Conservation (phyloP, 1,140 invertebrate species). For the Anastrepha ludens region DNA sequence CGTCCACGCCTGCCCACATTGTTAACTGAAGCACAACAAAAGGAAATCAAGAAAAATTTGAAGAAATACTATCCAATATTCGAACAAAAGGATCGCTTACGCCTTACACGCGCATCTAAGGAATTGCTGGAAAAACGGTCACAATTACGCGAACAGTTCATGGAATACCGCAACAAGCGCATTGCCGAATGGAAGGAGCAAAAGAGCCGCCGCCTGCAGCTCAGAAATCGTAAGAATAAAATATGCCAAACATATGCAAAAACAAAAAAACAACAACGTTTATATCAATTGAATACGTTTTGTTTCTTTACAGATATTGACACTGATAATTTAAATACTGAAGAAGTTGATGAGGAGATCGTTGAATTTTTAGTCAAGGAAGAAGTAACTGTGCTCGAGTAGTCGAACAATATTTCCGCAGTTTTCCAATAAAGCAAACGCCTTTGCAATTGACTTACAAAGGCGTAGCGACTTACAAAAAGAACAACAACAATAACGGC, state of each 20-base stretch:
- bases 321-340: conserved; percentile 91
- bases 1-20: conserved; percentile 93
- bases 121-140: conserved; percentile 96
- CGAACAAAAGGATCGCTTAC: conserved; percentile 95
- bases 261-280: not conserved
- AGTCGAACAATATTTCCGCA: conserved; percentile 66
- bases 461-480: not conserved
- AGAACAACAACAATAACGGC: conserved; percentile 26
- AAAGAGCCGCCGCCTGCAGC: conserved; percentile 86
- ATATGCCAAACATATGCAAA: not conserved
- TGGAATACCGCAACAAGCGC: conserved; percentile 85
- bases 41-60: conserved; percentile 98
- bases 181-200: conserved; percentile 84
- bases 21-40: conserved; percentile 86
- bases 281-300: conserved; percentile 47
- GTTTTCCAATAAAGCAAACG: conserved; percentile 51
- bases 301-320: conserved; percentile 84
- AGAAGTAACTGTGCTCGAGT: conserved; percentile 86
- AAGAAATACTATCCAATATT: conserved; percentile 98
- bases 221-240: conserved; percentile 87
- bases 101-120: conserved; percentile 95
- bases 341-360: conserved; percentile 94
- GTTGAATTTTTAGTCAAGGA: conserved; percentile 99
- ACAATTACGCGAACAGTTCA: conserved; percentile 90
- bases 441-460: conserved; percentile 44